phyloP scores from a whole-genome alignment of 2,797 vertebrate genomes.

The Cetoscarus ocellatus region DNA sequence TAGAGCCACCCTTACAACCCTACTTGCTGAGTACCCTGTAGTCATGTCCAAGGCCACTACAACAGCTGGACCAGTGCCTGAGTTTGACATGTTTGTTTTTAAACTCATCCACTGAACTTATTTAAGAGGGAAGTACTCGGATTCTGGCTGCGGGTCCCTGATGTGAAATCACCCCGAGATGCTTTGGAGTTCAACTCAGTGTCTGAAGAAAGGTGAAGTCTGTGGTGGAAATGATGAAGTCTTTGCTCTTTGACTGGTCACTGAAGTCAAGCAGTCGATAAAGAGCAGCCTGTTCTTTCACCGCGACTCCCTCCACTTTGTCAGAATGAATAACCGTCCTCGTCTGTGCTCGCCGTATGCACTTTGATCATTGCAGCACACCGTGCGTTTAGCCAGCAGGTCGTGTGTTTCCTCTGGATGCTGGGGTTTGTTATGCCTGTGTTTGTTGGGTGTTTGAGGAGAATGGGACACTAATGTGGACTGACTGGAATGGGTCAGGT shows the following conservation, averaged over 20 bases:
- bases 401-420: conserved; percentile 9
- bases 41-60: no score
- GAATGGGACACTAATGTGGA: conserved; percentile 50
- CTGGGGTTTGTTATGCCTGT: neutral
- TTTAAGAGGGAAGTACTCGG: no score
- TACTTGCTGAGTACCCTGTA: no score
- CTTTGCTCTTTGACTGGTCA: conserved; percentile 20
- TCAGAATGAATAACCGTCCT: conserved; percentile 37
- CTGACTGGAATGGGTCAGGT: conserved; percentile 72
- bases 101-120: no score
- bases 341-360: conserved; percentile 1
- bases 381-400: conserved; percentile 16
- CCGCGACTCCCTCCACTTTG: conserved; percentile 22
- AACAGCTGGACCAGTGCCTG: no score
- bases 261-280: conserved; percentile 20
- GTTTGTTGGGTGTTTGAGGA: neutral
- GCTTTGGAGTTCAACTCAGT: no score
- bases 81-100: no score
- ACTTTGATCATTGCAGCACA: conserved; percentile 20
- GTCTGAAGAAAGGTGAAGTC: neutral
- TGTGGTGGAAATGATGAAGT: neutral
- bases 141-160: no score
- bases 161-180: no score
- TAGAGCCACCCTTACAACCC: no score
- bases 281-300: conserved; percentile 23